phyloP scores from a whole-genome alignment of 2,113 vertebrate genomes.

The Paedocypris sp. region DNA sequence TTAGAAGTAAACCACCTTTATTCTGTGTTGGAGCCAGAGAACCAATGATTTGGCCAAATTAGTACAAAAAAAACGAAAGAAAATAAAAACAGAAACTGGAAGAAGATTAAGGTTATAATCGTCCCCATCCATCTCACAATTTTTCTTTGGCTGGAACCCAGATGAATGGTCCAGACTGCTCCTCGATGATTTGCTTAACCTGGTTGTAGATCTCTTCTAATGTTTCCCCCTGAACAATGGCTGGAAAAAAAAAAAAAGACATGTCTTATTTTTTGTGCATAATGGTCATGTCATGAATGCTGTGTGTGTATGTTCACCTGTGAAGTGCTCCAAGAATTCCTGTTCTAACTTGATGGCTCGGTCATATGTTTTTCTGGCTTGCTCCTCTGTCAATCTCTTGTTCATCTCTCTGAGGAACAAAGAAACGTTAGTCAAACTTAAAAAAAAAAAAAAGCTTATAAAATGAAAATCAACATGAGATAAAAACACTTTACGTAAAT shows the following conservation, averaged over 20 bases:
- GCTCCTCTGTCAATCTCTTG: constrained; percentile 86
- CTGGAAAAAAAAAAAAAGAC: constrained; percentile 57
- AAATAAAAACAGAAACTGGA: not conserved
- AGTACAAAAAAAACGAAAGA: constrained; percentile 49
- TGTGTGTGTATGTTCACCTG: constrained; percentile 56
- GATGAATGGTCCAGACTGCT: constrained; percentile 92
- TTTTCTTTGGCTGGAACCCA: constrained; percentile 91
- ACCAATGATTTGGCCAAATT: constrained; percentile 49
- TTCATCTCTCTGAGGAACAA: constrained; percentile 82
- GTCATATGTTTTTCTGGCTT: constrained; percentile 87
- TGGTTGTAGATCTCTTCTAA: constrained; percentile 93
- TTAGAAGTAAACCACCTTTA: constrained; percentile 37
- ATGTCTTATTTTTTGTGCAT: not conserved
- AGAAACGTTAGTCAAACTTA: not conserved
- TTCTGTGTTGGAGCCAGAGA: constrained; percentile 45
- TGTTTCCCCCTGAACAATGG: constrained; percentile 84
- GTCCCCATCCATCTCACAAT: constrained; percentile 33
- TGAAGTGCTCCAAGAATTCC: constrained; percentile 94
- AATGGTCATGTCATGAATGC: not conserved
- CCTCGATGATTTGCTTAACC: constrained; percentile 93
- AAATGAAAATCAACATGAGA: too few relatives aligned
- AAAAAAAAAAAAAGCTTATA: too few relatives aligned
- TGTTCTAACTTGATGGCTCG: constrained; percentile 88
- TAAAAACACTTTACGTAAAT: not conserved
- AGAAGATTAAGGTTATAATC: constrained; percentile 8